These are phyloP conservation scores for Centropristis striata DNA, from an alignment of 2,113 vertebrate species.

Conservation along the genomic window DNA sequence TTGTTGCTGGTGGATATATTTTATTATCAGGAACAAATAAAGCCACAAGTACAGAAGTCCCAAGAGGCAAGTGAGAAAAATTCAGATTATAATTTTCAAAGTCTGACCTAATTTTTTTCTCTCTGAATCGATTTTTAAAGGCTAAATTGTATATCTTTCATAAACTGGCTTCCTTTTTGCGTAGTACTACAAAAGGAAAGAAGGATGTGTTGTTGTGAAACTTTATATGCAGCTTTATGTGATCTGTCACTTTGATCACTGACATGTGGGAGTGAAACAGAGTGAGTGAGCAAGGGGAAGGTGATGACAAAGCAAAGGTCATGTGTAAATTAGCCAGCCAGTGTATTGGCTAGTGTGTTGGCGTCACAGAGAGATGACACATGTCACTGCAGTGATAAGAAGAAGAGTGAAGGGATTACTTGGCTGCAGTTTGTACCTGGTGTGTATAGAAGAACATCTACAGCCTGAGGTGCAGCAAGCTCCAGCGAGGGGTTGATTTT, in stretches of 20 bases:
- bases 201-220: conserved; percentile 35
- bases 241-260: background rate
- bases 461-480: conserved; percentile 87
- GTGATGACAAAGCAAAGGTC: conserved; percentile 28
- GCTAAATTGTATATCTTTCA: too few species aligned
- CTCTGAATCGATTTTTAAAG: too few species aligned
- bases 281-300: background rate
- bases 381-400: background rate
- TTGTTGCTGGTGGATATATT: too few species aligned
- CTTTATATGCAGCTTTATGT: conserved; percentile 4
- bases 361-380: background rate
- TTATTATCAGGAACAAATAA: too few species aligned
- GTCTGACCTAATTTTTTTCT: too few species aligned
- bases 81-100: too few species aligned
- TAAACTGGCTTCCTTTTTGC: background rate
- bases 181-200: background rate
- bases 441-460: conserved; percentile 93
- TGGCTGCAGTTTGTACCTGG: conserved; percentile 85
- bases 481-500: conserved; percentile 95
- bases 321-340: background rate
- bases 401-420: background rate
- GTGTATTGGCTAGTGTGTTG: background rate
- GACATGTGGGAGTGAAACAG: background rate
- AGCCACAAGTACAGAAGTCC: too few species aligned
- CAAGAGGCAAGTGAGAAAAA: too few species aligned